A percentile compares a stretch with the other conserved stretches of the same genome.
phyloP scores from a whole-genome alignment of 2,113 vertebrate genomes.

The Heterotis niloticus region DNA sequence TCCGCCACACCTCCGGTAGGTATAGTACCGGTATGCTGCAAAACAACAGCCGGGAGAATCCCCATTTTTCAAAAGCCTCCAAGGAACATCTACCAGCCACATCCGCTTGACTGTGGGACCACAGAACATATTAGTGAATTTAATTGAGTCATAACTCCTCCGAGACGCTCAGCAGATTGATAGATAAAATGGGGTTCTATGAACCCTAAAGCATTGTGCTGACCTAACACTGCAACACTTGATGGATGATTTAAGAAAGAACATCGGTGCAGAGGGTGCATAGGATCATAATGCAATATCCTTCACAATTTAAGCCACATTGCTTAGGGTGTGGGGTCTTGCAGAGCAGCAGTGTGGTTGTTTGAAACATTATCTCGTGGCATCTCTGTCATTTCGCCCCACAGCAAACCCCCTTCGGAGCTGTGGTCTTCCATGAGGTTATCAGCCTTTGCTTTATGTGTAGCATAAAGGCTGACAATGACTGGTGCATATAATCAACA shows the following conservation, averaged over 20 bases:
- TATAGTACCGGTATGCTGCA: too few species aligned
- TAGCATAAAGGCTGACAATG: too few species aligned
- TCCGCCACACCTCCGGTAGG: too few species aligned
- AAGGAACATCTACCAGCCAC: not conserved
- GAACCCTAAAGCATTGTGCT: slow-evolving; percentile 15
- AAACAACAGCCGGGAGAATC: too few species aligned
- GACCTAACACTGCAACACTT: slow-evolving; percentile 15
- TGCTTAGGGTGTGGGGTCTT: not conserved
- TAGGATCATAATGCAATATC: not conserved
- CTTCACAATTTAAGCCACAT: slow-evolving; percentile 5
- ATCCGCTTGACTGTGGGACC: not conserved
- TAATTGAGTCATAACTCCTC: slow-evolving; percentile 25
- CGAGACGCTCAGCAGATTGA: slow-evolving; percentile 16
- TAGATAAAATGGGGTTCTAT: slow-evolving; percentile 12
- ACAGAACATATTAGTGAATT: slow-evolving; percentile 26
- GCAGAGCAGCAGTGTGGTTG: not conserved
- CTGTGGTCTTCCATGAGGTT: too few species aligned
- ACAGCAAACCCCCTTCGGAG: too few species aligned
- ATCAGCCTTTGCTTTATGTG: too few species aligned
- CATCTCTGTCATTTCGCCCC: too few species aligned
- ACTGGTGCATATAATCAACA: too few species aligned
- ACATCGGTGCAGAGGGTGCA: not conserved
- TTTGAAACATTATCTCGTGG: not conserved
- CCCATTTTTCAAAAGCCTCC: slow-evolving; percentile 17
- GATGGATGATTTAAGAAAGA: slow-evolving; percentile 10